phyloP scores from a whole-genome alignment of 2,888 invertebrate genomes.

The Sesamia inferens region DNA sequence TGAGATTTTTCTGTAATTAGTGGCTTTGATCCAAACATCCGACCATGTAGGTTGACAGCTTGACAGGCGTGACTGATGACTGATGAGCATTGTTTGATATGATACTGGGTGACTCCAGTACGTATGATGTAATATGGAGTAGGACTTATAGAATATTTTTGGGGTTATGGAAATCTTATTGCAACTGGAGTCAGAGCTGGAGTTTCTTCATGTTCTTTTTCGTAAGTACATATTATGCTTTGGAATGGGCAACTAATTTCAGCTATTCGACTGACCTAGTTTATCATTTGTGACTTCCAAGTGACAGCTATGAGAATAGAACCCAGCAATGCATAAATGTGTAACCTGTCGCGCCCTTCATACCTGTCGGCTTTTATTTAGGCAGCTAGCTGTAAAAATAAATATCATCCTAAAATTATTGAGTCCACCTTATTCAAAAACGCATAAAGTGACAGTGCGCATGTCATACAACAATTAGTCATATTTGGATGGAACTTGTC shows the following conservation, averaged over 20 bases:
- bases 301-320: too few species aligned
- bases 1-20: conserved; percentile 77
- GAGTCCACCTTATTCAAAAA: conserved; percentile 23
- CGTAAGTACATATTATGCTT: neutral
- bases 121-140: conserved; percentile 3
- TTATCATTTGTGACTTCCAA: too few species aligned
- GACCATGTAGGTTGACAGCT: conserved; percentile 51
- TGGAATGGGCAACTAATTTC: neutral
- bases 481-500: conserved; percentile 52
- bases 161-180: neutral
- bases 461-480: conserved; percentile 52
- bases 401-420: conserved; percentile 1
- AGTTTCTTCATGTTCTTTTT: neutral
- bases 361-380: too few species aligned
- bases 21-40: conserved; percentile 53
- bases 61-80: conserved; percentile 75
- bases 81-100: conserved; percentile 64
- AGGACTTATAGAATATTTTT: neutral
- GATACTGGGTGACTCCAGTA: conserved; percentile 19
- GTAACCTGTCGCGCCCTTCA: too few species aligned
- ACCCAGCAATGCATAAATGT: too few species aligned
- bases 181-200: neutral
- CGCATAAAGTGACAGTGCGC: conserved; percentile 12
- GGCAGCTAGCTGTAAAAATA: neutral
- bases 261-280: neutral